phyloP scores from a whole-genome alignment of 2,113 vertebrate genomes.

The Myocastor coypus region DNA sequence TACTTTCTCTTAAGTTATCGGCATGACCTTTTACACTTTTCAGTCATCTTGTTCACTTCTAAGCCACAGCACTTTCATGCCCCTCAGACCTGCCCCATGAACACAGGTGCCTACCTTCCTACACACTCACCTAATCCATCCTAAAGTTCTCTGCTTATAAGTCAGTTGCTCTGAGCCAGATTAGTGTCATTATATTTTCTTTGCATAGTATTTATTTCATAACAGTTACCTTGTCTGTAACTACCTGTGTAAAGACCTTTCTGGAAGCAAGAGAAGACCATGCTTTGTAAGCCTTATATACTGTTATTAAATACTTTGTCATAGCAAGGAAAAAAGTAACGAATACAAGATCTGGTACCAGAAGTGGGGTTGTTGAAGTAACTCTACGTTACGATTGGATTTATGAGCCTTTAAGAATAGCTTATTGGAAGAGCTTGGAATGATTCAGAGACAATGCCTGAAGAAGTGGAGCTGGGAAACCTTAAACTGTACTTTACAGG shows the following conservation, averaged over 20 bases:
- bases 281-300: not conserved
- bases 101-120: not conserved
- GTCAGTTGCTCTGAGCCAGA: not conserved
- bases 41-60: not conserved
- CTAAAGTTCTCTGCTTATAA: not conserved
- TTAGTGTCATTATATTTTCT: not conserved
- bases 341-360: no score
- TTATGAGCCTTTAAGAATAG: no score
- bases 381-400: no score
- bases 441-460: no score
- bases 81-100: no score
- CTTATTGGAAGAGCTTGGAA: no score
- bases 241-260: not conserved
- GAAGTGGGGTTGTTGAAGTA: no score
- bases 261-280: not conserved
- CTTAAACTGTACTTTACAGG: no score
- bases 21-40: not conserved
- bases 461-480: no score
- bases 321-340: no score
- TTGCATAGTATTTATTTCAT: not conserved
- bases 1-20: not conserved
- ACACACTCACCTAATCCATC: not conserved
- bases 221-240: not conserved
- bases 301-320: not conserved
- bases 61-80: rapidly evolving